A percentile compares a stretch with the other conserved stretches of the same genome.
These are phyloP conservation scores for Leptinotarsa juncta DNA, from an alignment of 2,888 invertebrate genomes.

Conservation along the genomic window DNA sequence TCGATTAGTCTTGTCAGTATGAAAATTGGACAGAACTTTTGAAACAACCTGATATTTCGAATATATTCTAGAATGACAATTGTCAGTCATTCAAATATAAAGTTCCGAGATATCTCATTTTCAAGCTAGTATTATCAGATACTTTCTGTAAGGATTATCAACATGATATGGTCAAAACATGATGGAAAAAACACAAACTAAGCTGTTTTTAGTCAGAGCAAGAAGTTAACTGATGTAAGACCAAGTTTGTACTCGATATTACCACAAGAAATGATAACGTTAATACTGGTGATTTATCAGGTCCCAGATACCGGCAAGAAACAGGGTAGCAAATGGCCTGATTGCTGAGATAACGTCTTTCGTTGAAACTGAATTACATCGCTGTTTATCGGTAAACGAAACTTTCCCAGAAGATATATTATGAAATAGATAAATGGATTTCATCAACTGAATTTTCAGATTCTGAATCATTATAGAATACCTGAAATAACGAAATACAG, in stretches of 20 bases:
- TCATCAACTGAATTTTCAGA: too few relatives aligned
- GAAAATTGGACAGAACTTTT: too few relatives aligned
- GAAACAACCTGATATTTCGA: too few relatives aligned
- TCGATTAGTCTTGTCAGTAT: too few relatives aligned
- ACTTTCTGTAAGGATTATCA: not conserved
- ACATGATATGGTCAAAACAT: not conserved
- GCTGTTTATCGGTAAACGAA: not conserved
- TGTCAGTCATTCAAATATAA: too few relatives aligned
- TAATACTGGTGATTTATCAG: slow-evolving; percentile 2
- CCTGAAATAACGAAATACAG: too few relatives aligned
- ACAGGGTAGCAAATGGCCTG: slow-evolving; percentile 4
- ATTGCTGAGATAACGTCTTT: not conserved
- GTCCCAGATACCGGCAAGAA: not conserved
- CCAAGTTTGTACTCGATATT: not conserved
- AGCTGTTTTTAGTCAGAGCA: not conserved
- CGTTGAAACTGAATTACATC: not conserved
- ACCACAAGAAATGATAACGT: slow-evolving; percentile 4
- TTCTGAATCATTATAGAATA: too few relatives aligned
- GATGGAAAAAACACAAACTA: not conserved
- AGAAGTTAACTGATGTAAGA: not conserved
- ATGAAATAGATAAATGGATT: not conserved
- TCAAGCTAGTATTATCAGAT: too few relatives aligned
- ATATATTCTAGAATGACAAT: too few relatives aligned
- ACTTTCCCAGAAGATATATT: not conserved
- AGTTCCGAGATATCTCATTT: too few relatives aligned